A percentile compares a stretch with the other conserved stretches of the same genome.
Conservation (phyloP, 1,140 invertebrate species). For the Cotesia glomerata region DNA sequence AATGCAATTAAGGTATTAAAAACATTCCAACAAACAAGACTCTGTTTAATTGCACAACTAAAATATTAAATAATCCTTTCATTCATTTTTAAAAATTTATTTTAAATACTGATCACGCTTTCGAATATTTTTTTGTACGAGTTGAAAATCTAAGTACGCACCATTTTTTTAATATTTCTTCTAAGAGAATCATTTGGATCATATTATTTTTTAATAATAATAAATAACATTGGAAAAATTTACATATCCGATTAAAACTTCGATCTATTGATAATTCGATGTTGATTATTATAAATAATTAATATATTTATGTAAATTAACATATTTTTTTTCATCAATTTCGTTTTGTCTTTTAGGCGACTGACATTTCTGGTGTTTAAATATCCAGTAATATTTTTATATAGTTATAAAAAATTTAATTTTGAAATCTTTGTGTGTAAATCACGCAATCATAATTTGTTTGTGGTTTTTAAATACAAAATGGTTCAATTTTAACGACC, state of each 20-base stretch:
- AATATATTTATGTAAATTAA: no score
- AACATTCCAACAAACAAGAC: neutral
- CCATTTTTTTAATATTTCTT: neutral
- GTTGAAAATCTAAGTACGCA: slow-evolving; percentile 20
- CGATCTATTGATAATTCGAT: no score
- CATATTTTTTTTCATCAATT: no score
- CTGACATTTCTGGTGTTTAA: no score
- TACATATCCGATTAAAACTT: no score
- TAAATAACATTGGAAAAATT: neutral
- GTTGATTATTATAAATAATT: no score
- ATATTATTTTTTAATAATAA: neutral
- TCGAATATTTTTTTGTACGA: slow-evolving; percentile 23
- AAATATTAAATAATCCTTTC: slow-evolving; percentile 12
- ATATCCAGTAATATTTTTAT: neutral
- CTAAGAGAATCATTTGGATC: neutral
- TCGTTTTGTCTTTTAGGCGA: no score
- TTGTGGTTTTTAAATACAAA: neutral
- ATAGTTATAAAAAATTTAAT: neutral
- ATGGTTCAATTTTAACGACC: slow-evolving; percentile 14
- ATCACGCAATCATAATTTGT: neutral
- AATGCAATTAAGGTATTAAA: neutral
- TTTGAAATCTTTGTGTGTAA: neutral
- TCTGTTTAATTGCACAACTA: slow-evolving; percentile 20
- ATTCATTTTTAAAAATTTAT: neutral
- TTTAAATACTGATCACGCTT: slow-evolving; percentile 23